Conservation (phyloP, 2,888 invertebrate genomes). For the Fragum whitleyi region DNA sequence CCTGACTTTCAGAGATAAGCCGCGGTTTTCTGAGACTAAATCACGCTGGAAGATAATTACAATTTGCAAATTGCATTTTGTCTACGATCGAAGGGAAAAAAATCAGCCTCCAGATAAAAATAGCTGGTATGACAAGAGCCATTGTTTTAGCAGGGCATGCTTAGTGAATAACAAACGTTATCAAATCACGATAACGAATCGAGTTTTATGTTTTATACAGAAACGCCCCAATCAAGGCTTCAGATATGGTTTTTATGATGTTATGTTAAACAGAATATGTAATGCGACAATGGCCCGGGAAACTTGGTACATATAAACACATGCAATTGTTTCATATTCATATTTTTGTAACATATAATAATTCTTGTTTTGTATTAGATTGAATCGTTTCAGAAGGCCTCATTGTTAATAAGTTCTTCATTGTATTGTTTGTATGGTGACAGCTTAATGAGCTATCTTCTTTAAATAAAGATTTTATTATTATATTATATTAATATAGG, state of each 20-base stretch:
- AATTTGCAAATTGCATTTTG: constrained; percentile 71
- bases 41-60: constrained; percentile 68
- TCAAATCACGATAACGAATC: constrained; percentile 48
- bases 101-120: constrained; percentile 32
- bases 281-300: not conserved
- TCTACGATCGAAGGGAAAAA: constrained; percentile 54
- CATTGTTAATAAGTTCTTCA: too few species aligned
- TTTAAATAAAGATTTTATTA: too few species aligned
- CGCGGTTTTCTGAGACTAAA: constrained; percentile 56
- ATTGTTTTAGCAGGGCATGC: constrained; percentile 54
- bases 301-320: too few species aligned
- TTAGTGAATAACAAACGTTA: constrained; percentile 11
- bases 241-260: not conserved
- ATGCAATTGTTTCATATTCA: too few species aligned
- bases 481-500: too few species aligned
- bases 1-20: constrained; percentile 64
- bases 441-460: too few species aligned
- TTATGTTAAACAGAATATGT: not conserved
- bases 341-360: too few species aligned
- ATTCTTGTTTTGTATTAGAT: too few species aligned
- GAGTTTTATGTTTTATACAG: constrained; percentile 53
- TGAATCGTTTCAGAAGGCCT: too few species aligned
- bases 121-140: constrained; percentile 24
- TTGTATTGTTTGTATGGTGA: too few species aligned
- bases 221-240: constrained; percentile 49